Evolutionary conservation across 2,113 vertebrate genomes (phyloP).

Genomic region (Jaculus jaculus): DNA sequence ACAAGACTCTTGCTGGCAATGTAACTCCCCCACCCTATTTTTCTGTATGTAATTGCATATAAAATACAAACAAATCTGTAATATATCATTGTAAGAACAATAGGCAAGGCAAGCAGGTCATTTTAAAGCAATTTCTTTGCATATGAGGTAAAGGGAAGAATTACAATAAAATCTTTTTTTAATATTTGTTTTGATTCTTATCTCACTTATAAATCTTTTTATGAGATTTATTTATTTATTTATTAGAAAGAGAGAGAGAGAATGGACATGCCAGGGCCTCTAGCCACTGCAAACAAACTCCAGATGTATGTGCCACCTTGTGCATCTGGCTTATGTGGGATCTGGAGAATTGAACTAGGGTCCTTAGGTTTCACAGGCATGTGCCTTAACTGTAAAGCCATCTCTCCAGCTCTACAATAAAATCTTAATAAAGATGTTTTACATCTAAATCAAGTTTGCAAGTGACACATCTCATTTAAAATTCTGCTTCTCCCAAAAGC

Average conservation of each 20-base stretch:
- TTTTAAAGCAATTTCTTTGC: constrained; percentile 58
- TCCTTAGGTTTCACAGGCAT: no score
- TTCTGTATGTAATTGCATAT: not conserved
- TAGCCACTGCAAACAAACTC: no score
- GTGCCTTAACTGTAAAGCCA: no score
- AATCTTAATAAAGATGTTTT: constrained; percentile 9
- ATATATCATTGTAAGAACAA: not conserved
- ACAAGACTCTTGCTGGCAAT: not conserved
- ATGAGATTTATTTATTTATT: no score
- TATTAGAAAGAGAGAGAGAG: no score
- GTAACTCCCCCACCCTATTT: not conserved
- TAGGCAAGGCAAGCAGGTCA: constrained; percentile 33
- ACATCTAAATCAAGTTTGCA: constrained; percentile 21
- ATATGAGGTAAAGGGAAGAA: constrained; percentile 42
- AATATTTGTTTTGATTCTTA: no score
- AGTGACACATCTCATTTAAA: constrained; percentile 6
- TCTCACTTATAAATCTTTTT: no score
- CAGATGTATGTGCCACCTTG: no score
- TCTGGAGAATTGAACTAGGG: no score
- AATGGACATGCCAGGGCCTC: no score
- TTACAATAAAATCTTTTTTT: constrained; percentile 31
- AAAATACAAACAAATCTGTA: constrained; percentile 34
- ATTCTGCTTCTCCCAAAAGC: not conserved
- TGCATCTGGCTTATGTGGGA: no score
- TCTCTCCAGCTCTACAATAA: no score